These are phyloP conservation scores for Theonella swinhoei DNA, from an alignment of 37 sponge, comb jelly and placozoan genomes.

Conservation along the genomic window DNA sequence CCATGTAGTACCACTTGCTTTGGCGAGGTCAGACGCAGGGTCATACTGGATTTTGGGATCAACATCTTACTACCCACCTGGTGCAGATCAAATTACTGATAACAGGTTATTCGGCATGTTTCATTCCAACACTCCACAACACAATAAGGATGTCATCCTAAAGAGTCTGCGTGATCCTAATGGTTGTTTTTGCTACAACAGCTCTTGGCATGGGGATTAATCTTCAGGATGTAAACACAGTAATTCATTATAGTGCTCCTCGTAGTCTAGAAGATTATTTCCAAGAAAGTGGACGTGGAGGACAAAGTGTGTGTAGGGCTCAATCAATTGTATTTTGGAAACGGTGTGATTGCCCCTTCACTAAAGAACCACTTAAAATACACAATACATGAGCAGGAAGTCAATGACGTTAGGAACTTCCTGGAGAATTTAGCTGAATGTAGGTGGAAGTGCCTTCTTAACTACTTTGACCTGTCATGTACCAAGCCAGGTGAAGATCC, in stretches of 20 bases:
- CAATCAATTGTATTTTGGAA: no score
- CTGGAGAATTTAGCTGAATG: slow-evolving; percentile 21
- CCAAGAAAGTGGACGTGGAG: no score
- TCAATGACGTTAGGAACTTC: slow-evolving; percentile 21
- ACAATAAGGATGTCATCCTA: slow-evolving; percentile 39
- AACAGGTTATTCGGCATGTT: no score
- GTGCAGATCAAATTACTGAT: no score
- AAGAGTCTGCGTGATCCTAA: slow-evolving; percentile 26
- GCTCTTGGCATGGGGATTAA: slow-evolving; percentile 64
- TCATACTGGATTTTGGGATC: no score
- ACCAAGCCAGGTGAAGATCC: background rate
- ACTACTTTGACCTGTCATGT: slow-evolving; percentile 4
- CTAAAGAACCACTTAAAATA: background rate
- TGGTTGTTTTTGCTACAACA: slow-evolving; percentile 66
- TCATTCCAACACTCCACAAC: no score
- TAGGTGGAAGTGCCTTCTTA: no score
- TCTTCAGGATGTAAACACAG: slow-evolving; percentile 23
- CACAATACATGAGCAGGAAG: no score
- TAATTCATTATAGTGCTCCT: slow-evolving; percentile 58
- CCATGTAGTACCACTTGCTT: no score
- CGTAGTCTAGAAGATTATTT: slow-evolving; percentile 40
- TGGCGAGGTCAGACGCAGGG: no score
- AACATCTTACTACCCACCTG: no score
- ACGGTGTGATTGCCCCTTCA: slow-evolving; percentile 18
- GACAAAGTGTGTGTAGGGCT: no score